phyloP scores from a whole-genome alignment of 1,140 invertebrate genomes.

The Neodiprion virginianus region DNA sequence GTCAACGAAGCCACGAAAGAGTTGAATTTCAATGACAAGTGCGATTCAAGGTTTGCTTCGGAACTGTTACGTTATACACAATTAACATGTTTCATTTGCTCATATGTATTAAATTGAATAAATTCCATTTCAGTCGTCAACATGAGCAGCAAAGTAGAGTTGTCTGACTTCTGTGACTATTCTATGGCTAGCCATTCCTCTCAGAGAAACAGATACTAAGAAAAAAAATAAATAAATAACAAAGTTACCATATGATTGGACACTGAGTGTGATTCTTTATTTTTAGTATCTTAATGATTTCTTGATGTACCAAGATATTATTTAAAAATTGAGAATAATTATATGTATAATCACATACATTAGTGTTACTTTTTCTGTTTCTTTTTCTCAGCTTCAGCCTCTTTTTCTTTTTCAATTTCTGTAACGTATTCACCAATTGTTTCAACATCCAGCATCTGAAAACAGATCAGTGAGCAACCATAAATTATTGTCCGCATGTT shows the following conservation, averaged over 20 bases:
- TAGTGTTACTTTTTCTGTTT: constrained; percentile 87
- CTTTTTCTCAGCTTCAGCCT: constrained; percentile 97
- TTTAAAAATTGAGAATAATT: constrained; percentile 49
- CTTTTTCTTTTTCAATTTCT: constrained; percentile 97
- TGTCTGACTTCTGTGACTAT: too few relatives aligned
- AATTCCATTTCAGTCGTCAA: neutral
- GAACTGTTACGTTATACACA: too few relatives aligned
- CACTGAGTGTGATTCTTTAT: constrained; percentile 11
- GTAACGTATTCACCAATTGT: constrained; percentile 92
- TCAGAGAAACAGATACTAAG: neutral
- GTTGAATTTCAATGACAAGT: too few relatives aligned
- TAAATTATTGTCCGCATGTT: neutral
- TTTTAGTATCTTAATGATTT: neutral
- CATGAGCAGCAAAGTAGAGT: neutral
- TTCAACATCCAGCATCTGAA: constrained; percentile 86
- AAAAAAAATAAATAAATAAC: neutral
- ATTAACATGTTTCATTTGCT: too few relatives aligned
- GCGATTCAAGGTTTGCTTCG: too few relatives aligned
- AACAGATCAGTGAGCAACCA: constrained; percentile 30
- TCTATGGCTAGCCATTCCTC: too few relatives aligned
- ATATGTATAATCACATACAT: constrained; percentile 24
- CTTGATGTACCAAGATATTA: constrained; percentile 31
- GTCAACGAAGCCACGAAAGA: neutral
- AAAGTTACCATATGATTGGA: neutral
- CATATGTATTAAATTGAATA: neutral